Base-by-base conservation (phyloP, 2,113 vertebrate species). In the Alosa alosa region DNA sequence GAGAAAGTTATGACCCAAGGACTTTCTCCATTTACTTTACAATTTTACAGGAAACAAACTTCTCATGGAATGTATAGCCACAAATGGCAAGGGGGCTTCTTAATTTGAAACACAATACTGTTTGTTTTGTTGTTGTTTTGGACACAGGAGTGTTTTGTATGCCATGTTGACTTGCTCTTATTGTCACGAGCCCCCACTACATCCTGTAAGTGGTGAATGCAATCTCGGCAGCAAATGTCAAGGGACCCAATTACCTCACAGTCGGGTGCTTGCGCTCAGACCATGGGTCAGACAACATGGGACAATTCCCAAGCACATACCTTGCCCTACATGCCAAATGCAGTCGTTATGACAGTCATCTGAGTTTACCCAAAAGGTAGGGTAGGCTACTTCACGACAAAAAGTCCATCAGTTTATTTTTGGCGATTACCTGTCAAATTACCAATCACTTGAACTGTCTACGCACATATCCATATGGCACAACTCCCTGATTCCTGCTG, bases 131-230 rank as follows among this genome's bases (percentile, higher is more conserved):
- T 15, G 6, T 60, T 60, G 20, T 22, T 60, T 60, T 60, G 55
- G 55, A 22, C 55, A 55, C 18, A 60, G 20, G 18, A 18, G 5
- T 22, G 20, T 60, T 60, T 22, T 60, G 6, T 5, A 60, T 20
- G 64, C 25, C n/a, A 36, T 72, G 64, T 36, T 72, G 64, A 72
- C 36, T 72, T 36, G 4, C 5, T 72, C 1, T 9, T 9, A 36
- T 60, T 72, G n/a, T 36, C 64, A 72, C 31, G 25, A 15, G 0
- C 7, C 64, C 64, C 25, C n/a, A 22, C 60, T 36, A 25, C 25
- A 68, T 68, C 60, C 60, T 68, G 60, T 68, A 68, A 68, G 31
- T 72, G 64, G n/a, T 72, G 64, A 72, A 72, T 72, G 25, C 25
- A 68, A 72, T 72, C 64, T 9, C 0, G 64, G 64, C 31, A 72